phyloP scores from a whole-genome alignment of 2,113 vertebrate genomes.

The Hemiscyllium ocellatum region DNA sequence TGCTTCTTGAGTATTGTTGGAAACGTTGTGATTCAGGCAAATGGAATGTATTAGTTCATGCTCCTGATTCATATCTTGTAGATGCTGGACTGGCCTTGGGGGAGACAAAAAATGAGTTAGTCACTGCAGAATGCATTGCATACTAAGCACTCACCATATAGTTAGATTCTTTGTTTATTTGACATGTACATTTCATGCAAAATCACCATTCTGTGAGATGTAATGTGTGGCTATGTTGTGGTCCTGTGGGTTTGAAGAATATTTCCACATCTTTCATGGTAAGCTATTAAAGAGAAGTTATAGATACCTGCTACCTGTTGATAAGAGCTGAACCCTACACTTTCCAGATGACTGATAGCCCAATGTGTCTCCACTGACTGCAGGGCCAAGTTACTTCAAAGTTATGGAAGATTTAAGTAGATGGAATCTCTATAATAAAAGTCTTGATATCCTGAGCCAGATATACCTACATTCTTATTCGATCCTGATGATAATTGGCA shows the following conservation, averaged over 20 bases:
- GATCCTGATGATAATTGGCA: background rate
- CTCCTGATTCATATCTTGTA: background rate
- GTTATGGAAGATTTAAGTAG: background rate
- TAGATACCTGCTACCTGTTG: background rate
- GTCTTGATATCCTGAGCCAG: background rate
- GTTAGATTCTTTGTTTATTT: background rate
- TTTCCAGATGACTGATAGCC: background rate
- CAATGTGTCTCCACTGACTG: background rate
- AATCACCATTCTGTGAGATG: background rate
- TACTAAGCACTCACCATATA: background rate
- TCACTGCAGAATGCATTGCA: background rate
- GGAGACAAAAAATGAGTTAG: background rate
- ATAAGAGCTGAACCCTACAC: background rate
- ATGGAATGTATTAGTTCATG: background rate
- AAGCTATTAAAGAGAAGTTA: background rate
- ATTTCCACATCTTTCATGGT: background rate
- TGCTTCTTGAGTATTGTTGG: background rate
- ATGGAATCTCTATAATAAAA: background rate
- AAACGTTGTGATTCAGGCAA: background rate
- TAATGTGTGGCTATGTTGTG: background rate
- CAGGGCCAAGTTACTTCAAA: background rate
- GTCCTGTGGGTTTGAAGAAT: background rate
- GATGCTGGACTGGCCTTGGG: background rate
- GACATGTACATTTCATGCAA: background rate
- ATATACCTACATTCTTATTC: background rate